Percentiles rank a stretch among this genome's conserved stretches.
These are phyloP conservation scores for Galagoides demidoff DNA, from an alignment of 2,797 vertebrate genomes.

Conservation along the genomic window DNA sequence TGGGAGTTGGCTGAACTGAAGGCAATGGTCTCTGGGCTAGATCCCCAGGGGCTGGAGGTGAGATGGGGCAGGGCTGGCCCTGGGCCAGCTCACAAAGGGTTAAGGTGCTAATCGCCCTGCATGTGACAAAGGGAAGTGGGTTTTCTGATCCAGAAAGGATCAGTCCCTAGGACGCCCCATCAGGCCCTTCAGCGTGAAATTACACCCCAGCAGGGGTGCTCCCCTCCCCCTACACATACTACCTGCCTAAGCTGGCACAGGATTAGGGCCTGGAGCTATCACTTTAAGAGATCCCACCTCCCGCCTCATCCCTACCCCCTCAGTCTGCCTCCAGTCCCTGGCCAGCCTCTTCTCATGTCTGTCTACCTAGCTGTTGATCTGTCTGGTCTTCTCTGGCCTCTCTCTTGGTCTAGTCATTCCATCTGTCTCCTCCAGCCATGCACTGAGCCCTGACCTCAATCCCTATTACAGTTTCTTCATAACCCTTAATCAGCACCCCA, in stretches of 20 bases:
- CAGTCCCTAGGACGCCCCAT: slow-evolving; percentile 89
- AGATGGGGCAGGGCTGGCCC: slow-evolving; percentile 13
- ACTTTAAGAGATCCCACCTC: slow-evolving; percentile 69
- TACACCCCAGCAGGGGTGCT: slow-evolving; percentile 87
- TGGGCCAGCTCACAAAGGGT: slow-evolving; percentile 82
- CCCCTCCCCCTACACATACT: slow-evolving; percentile 54
- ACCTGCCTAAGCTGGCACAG: slow-evolving; percentile 53
- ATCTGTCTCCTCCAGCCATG: background rate
- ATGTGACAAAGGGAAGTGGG: slow-evolving; percentile 87
- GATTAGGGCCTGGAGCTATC: slow-evolving; percentile 80
- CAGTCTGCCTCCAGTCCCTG: background rate
- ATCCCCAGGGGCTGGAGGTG: background rate
- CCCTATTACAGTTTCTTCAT: slow-evolving; percentile 1
- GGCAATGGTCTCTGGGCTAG: background rate
- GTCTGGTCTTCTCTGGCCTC: background rate
- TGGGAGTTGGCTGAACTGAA: background rate
- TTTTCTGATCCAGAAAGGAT: slow-evolving; percentile 92
- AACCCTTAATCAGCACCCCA: background rate
- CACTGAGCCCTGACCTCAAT: background rate
- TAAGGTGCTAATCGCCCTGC: slow-evolving; percentile 87
- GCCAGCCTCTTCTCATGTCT: background rate
- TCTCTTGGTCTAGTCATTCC: slow-evolving; percentile 7
- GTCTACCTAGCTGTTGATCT: background rate
- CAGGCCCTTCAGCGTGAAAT: slow-evolving; percentile 91
- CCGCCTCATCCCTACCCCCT: background rate